phyloP scores from a whole-genome alignment of 2,113 vertebrate species.

The Petroica traversi region DNA sequence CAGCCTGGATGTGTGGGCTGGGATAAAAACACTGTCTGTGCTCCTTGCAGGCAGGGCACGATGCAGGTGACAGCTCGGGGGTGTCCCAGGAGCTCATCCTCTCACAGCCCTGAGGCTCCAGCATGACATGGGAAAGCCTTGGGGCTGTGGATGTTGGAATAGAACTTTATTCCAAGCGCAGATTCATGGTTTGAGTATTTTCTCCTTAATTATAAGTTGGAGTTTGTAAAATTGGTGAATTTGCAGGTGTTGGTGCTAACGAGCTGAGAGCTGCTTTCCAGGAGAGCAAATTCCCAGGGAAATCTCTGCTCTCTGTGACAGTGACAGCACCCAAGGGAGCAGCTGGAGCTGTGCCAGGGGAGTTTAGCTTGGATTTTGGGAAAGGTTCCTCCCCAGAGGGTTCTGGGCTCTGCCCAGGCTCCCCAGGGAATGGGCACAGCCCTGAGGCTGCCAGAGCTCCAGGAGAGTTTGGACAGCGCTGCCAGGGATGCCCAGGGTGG shows the following conservation, averaged over 20 bases:
- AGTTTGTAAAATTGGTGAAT: neutral
- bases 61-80: neutral
- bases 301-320: neutral
- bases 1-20: neutral
- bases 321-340: neutral
- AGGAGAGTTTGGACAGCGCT: accelerated
- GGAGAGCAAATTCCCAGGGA: neutral
- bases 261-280: neutral
- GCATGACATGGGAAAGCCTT: neutral
- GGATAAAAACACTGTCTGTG: neutral
- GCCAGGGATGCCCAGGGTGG: neutral
- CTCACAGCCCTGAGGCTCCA: neutral
- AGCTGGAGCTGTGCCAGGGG: neutral
- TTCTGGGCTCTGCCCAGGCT: neutral
- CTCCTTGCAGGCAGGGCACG: neutral
- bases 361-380: neutral
- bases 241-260: neutral
- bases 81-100: neutral
- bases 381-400: neutral
- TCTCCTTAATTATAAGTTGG: neutral
- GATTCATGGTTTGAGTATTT: neutral
- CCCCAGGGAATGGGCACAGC: neutral
- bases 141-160: neutral
- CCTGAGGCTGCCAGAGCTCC: neutral
- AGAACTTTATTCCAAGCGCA: neutral